Percentiles rank a stretch among this genome's conserved stretches.
phyloP scores from a whole-genome alignment of 2,113 vertebrate genomes.

The Psittacara wagleri region DNA sequence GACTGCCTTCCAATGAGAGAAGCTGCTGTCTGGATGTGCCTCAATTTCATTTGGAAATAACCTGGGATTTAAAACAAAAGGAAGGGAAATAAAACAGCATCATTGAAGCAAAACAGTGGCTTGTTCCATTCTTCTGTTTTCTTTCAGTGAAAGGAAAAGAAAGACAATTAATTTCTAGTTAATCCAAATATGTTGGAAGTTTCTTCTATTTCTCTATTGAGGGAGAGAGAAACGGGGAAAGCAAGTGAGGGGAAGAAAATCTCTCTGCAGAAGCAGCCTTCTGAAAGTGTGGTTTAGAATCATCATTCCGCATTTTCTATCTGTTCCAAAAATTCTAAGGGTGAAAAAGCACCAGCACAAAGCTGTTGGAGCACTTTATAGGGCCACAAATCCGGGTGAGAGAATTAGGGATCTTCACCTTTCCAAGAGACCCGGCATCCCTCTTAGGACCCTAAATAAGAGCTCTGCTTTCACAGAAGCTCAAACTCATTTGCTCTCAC shows the following conservation, averaged over 20 bases:
- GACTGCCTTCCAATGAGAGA: background rate
- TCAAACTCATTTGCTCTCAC: background rate
- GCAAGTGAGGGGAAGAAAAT: background rate
- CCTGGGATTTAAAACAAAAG: background rate
- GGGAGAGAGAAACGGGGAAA: background rate
- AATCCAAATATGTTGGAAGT: background rate
- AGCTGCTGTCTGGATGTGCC: background rate
- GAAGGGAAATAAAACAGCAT: background rate
- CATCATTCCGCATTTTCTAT: background rate
- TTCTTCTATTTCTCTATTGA: background rate
- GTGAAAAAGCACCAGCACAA: background rate
- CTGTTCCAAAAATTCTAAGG: background rate
- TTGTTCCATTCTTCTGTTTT: background rate
- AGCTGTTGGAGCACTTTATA: background rate
- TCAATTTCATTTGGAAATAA: background rate
- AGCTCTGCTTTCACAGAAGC: background rate
- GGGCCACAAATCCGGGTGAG: background rate
- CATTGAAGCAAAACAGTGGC: background rate
- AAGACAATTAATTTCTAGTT: background rate
- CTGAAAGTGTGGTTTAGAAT: background rate
- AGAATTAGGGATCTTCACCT: background rate
- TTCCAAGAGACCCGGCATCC: background rate
- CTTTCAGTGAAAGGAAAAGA: background rate
- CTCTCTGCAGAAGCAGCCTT: background rate
- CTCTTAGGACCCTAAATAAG: background rate